Evolutionary conservation across 2,113 vertebrate species (phyloP), one percentile per base, ranked within the genome.

Genomic region (Peucedramus taeniatus): DNA sequence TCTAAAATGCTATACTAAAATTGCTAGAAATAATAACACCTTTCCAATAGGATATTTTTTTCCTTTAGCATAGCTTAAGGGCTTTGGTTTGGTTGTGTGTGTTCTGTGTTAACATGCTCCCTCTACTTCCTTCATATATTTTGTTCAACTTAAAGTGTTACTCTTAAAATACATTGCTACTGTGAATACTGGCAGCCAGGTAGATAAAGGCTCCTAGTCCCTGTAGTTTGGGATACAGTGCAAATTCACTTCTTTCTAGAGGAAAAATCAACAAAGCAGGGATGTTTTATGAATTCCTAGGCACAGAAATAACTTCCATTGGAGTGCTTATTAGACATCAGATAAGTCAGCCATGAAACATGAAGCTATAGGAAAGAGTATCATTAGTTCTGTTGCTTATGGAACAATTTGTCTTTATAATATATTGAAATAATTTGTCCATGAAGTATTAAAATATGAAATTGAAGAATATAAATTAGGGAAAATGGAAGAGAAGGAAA

Each of bases 371-470:
- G 63, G 57, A 79, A 90, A 33, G 45, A 27, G 12, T 47, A 27
- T 71, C 47, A 68, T 86, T 82, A 28, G 4, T 53, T 93, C 70
- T 86, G 16, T 68, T 83, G 24, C 45, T 79, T 72, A 77, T 90
- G 53, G 66, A 83, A 88, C 6, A 69, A 69, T 40, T 83, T 72
- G 8, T 92, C 66, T 76, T 31, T 45, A n/a, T 80, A 96, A 83
- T 56, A 10, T 40, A 82, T 53, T 61, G 70, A 90, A 80, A 86
- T 94, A 76, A 94, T 90, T 95, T 94, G 44, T 51, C 68, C 45
- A 33, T 44, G 20, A 82, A 71, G 77, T 72, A 79, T 47, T 90
- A 76, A 90, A 88, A 83, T 69, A 85, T 50, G 66, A 69, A 94
- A 88, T 49, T 65, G 63, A 80, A 85, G 45, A 80, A 74, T 70